A percentile compares a stretch with the other conserved stretches of the same genome.
Evolutionary conservation across 2,797 vertebrate species (phyloP).

Genomic region (Tangara arthus): DNA sequence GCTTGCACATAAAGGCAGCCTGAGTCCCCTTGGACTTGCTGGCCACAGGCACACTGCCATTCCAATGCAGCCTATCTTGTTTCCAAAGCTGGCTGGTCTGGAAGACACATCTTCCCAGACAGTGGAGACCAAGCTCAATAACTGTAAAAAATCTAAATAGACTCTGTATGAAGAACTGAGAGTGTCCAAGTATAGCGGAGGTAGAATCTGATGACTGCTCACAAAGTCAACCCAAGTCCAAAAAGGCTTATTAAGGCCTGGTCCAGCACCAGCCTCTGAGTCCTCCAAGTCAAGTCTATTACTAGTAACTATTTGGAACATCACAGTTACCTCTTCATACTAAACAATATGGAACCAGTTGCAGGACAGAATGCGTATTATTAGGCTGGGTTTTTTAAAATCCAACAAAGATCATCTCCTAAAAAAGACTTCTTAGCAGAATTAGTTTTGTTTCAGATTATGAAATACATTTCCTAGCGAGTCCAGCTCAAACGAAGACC

Average conservation of each 20-base stretch:
- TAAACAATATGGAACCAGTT: not conserved
- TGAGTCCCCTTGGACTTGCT: accelerated
- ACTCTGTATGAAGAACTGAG: not conserved
- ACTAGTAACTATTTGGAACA: not conserved
- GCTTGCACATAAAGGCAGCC: not conserved
- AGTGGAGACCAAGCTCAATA: not conserved
- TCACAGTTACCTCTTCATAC: not conserved
- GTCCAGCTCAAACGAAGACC: not conserved
- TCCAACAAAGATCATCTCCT: not conserved
- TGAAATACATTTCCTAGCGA: not conserved
- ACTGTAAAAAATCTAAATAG: not conserved
- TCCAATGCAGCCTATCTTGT: accelerated
- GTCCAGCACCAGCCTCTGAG: not conserved
- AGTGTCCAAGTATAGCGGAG: not conserved
- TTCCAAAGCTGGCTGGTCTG: not conserved
- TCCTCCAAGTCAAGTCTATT: not conserved
- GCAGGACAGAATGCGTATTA: not conserved
- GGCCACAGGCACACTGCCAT: not conserved
- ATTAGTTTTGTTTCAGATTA: not conserved
- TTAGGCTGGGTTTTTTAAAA: accelerated
- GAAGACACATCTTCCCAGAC: not conserved
- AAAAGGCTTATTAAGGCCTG: not conserved
- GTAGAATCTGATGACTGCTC: not conserved
- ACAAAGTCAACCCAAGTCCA: not conserved
- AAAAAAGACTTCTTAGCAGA: not conserved